Conservation (phyloP, 2,113 vertebrate species). For the Enhydra lutris region DNA sequence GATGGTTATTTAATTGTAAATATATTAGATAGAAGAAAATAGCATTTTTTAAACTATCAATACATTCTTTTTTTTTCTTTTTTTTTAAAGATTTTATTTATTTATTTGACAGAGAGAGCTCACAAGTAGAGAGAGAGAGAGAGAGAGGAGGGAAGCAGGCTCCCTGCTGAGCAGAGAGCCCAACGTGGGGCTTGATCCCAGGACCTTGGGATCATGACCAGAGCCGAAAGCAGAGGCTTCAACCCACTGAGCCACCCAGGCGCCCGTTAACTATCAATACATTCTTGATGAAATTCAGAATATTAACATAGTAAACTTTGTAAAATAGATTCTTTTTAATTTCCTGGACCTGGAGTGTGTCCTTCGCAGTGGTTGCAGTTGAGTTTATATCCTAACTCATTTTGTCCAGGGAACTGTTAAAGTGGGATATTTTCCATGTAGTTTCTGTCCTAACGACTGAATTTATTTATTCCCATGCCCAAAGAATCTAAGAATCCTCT, state of each 20-base stretch:
- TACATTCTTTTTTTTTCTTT: background rate
- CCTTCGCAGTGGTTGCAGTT: background rate
- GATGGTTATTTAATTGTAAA: background rate
- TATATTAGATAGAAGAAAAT: slow-evolving; percentile 15
- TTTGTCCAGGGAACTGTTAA: background rate
- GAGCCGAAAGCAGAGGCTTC: too few relatives aligned
- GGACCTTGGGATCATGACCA: too few relatives aligned
- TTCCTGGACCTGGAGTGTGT: background rate
- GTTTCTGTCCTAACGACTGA: background rate
- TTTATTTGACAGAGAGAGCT: too few relatives aligned
- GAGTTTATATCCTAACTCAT: background rate
- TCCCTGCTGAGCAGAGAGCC: too few relatives aligned
- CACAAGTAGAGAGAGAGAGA: too few relatives aligned
- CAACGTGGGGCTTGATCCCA: too few relatives aligned
- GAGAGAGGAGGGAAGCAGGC: too few relatives aligned
- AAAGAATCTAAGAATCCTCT: background rate
- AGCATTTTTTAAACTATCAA: background rate
- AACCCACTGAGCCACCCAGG: too few relatives aligned
- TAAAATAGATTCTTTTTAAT: background rate
- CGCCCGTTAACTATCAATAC: background rate
- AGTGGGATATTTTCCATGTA: background rate
- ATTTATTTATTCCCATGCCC: background rate
- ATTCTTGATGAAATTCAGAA: slow-evolving; percentile 45
- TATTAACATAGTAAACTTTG: background rate
- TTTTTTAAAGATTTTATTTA: too few relatives aligned